Conservation (phyloP, 2,888 invertebrate species). For the Tuberolachnus salignus region DNA sequence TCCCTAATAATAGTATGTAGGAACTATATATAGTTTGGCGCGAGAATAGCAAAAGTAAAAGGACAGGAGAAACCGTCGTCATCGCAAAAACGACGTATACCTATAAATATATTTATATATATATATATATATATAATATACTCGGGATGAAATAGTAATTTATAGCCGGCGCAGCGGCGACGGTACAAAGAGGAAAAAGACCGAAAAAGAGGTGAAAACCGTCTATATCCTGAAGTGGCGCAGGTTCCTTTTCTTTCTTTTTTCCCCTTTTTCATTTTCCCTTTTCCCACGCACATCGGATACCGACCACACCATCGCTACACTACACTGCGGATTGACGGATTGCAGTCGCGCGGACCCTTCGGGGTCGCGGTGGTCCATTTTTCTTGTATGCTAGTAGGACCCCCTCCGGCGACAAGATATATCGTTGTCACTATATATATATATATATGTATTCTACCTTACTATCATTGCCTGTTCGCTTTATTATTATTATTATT, state of each 20-base stretch:
- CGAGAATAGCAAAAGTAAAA: too few species aligned
- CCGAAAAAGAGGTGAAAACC: conserved; percentile 29
- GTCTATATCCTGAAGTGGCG: conserved; percentile 27
- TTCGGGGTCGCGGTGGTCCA: conserved; percentile 42
- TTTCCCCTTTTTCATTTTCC: background rate
- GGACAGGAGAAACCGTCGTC: too few species aligned
- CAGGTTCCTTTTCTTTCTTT: too few species aligned
- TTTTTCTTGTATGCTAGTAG: conserved; percentile 44
- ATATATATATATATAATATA: too few species aligned
- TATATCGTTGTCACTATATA: conserved; percentile 29
- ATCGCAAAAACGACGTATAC: too few species aligned
- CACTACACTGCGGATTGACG: conserved; percentile 40
- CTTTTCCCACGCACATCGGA: conserved; percentile 18
- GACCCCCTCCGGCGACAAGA: conserved; percentile 42
- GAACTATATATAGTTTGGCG: too few species aligned
- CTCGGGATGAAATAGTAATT: conserved; percentile 42
- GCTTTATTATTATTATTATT: too few species aligned
- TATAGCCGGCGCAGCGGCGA: conserved; percentile 33
- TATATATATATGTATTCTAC: background rate
- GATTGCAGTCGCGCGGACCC: conserved; percentile 48
- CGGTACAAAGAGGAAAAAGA: background rate
- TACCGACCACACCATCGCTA: too few species aligned
- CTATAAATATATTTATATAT: too few species aligned
- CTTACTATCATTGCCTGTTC: too few species aligned
- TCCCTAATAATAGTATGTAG: too few species aligned